Evolutionary conservation across 2,113 vertebrate species (phyloP), one percentile per base, ranked within the genome.

Genomic region (Turnix velox): DNA sequence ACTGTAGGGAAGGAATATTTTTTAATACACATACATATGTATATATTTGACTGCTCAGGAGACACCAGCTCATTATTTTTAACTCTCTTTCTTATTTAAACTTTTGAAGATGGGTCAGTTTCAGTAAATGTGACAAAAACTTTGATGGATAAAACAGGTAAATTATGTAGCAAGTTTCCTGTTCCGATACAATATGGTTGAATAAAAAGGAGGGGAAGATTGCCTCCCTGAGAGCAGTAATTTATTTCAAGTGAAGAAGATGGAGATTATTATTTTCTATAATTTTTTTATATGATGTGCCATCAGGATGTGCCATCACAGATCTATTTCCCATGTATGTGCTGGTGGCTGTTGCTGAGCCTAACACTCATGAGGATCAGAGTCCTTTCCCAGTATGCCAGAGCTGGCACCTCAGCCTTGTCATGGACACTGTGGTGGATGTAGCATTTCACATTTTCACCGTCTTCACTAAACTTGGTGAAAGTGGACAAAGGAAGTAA

Each of bases 321-420:
- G 5, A 87, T 6, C 10, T 65, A 13, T 57, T 71, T 82, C 7
- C 25, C 35, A 18, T 92, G 7, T 39, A 30, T 0, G 0, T 9
- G 1, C 30, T 59, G 18, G 17, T 54, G 19, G 9, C 37, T 57
- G 27, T 2, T 1, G 15, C 20, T 91, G 61, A 49, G 18, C 40
- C 13, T 2, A 22, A 11, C 17, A 22, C 17, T 63, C 2, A 2
- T 55, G 30, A 72, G 17, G 37, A 37, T 6, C 15, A 78, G 27
- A 0, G 11, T 63, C 10, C 4, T 84, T 88, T 81, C 39, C 20
- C 2, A 5, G 9, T 24, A 52, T 30, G 25, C 27, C 45, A 39
- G 31, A 73, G 6, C 0, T 86, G n/a, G 8, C 27, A 48, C 18
- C 19, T 66, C 28, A 71, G n/a, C 27, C 11, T 69, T 66, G 35